Conservation (phyloP, 2,797 vertebrate genomes). For the Lepidocolaptes lacrymiger region DNA sequence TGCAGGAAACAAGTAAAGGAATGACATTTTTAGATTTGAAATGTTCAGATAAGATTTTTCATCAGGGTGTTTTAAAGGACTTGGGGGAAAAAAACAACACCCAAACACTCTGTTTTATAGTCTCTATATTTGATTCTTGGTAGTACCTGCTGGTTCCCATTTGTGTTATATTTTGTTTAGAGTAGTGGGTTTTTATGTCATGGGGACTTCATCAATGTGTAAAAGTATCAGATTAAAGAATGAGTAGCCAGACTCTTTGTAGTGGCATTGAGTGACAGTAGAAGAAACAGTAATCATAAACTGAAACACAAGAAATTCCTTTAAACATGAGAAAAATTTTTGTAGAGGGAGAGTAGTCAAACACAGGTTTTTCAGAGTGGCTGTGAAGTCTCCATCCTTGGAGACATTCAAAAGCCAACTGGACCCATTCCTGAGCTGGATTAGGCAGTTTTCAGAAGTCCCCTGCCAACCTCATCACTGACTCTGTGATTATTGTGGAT, state of each 20-base stretch:
- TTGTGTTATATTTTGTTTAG: background rate
- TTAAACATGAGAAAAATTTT: background rate
- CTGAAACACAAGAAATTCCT: background rate
- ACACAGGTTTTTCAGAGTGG: background rate
- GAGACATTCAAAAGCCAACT: background rate
- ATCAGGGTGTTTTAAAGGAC: background rate
- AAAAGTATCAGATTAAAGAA: background rate
- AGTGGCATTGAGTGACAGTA: background rate
- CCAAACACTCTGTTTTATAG: background rate
- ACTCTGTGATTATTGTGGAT: background rate
- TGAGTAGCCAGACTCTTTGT: background rate
- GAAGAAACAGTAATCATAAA: background rate
- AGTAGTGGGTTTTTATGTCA: background rate
- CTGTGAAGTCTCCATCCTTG: background rate
- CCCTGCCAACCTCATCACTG: background rate
- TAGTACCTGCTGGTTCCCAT: background rate
- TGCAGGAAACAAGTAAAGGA: background rate
- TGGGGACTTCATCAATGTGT: background rate
- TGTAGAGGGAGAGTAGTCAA: background rate
- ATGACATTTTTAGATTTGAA: background rate
- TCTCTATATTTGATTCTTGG: background rate
- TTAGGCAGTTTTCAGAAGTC: background rate
- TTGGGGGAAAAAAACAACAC: background rate
- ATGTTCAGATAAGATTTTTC: background rate
- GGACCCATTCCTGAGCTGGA: background rate